Conservation (phyloP, 1,140 invertebrate species). For the Pemphigus obesinymphae region DNA sequence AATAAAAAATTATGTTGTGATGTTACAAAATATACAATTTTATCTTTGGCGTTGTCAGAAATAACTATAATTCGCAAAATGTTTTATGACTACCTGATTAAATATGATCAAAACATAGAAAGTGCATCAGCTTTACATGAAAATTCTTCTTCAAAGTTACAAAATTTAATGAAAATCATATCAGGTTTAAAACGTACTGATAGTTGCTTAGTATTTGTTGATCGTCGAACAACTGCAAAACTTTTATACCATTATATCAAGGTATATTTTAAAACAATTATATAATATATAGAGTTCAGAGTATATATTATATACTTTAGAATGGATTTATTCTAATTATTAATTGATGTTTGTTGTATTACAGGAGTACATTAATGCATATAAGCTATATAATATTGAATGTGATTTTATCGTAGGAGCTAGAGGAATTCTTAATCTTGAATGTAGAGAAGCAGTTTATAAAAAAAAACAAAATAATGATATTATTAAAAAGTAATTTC, state of each 20-base stretch:
- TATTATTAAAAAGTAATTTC: conserved; percentile 53
- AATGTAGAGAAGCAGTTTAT: conserved; percentile 56
- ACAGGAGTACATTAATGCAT: conserved; percentile 44
- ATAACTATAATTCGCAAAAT: conserved; percentile 49
- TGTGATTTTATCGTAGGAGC: conserved; percentile 70
- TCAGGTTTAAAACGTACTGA: conserved; percentile 51
- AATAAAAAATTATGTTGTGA: background rate
- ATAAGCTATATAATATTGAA: conserved; percentile 56
- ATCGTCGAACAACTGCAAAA: conserved; percentile 71
- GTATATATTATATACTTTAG: too few relatives aligned
- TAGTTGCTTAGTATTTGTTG: conserved; percentile 69
- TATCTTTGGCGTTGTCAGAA: background rate
- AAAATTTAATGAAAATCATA: conserved; percentile 57
- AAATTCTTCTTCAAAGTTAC: conserved; percentile 58
- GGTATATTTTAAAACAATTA: conserved; percentile 48
- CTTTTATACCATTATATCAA: conserved; percentile 69
- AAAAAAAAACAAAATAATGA: conserved; percentile 59
- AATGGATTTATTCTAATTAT: background rate
- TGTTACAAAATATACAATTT: background rate
- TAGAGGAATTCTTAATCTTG: conserved; percentile 54
- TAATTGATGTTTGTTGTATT: background rate
- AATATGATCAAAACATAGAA: conserved; percentile 36
- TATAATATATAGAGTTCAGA: too few relatives aligned
- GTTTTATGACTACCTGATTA: conserved; percentile 49
- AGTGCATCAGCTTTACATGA: conserved; percentile 52